Evolutionary conservation across 2,797 vertebrate genomes (phyloP).

Genomic region (Florisuga fusca): DNA sequence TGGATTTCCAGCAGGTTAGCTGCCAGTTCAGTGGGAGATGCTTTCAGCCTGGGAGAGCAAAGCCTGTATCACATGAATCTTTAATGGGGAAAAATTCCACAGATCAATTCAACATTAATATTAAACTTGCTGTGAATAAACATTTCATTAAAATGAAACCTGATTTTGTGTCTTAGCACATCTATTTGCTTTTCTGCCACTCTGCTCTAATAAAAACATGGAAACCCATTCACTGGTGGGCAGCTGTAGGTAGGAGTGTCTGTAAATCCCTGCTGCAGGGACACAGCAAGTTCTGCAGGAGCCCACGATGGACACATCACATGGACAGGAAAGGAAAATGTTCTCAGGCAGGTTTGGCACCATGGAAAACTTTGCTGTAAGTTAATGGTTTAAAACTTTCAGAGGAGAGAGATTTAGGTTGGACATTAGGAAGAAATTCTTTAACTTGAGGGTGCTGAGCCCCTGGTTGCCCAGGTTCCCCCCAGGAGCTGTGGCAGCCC

Average conservation of each 20-base stretch:
- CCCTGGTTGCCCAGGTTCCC: no score
- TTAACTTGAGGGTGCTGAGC: no score
- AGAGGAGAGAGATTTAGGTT: no score
- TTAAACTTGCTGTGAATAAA: conserved; percentile 46
- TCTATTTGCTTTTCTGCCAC: not conserved
- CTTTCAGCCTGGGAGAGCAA: not conserved
- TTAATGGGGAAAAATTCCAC: conserved; percentile 29
- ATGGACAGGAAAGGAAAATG: no score
- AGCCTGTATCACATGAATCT: conserved; percentile 15
- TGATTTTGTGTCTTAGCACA: not conserved
- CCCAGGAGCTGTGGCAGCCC: no score
- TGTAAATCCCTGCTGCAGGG: rapidly evolving
- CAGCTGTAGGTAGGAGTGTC: not conserved
- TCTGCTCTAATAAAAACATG: rapidly evolving
- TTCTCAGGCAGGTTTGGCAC: not conserved
- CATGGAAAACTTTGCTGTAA: not conserved
- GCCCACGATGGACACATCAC: not conserved
- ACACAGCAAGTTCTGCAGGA: not conserved
- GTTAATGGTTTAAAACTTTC: not conserved
- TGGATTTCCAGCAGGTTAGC: conserved; percentile 19
- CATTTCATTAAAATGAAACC: conserved; percentile 33
- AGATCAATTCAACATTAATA: conserved; percentile 48
- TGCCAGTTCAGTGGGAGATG: conserved; percentile 29
- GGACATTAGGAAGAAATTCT: no score
- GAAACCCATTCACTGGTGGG: not conserved